A percentile compares a stretch with the other conserved stretches of the same genome.
These are phyloP conservation scores for Daphoenositta chrysoptera DNA, from an alignment of 2,113 vertebrate species.

Conservation along the genomic window DNA sequence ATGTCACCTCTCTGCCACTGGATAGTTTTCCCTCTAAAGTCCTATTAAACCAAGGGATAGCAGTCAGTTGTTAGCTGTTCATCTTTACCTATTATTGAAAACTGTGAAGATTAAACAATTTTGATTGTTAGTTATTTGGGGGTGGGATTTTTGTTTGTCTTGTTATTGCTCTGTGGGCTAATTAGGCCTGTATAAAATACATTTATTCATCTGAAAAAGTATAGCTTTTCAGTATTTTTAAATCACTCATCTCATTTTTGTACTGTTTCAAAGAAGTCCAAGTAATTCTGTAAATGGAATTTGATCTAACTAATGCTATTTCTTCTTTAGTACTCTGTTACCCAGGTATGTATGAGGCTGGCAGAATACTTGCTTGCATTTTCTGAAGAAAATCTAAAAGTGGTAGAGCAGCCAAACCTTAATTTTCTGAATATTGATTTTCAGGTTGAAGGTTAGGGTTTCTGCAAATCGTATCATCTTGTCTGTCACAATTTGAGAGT, in stretches of 20 bases:
- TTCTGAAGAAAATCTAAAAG: neutral
- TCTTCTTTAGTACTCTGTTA: neutral
- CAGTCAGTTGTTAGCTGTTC: neutral
- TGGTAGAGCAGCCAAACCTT: neutral
- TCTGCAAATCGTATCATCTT: neutral
- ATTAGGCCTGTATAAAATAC: neutral
- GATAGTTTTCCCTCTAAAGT: neutral
- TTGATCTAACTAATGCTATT: neutral
- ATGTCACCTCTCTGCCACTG: neutral
- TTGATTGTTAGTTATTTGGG: neutral
- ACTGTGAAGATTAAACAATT: neutral
- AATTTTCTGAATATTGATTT: neutral
- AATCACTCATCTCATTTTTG: neutral
- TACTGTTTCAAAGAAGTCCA: neutral
- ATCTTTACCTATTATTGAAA: neutral
- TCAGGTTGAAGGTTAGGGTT: neutral
- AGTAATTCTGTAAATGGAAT: neutral
- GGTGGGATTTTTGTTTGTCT: fast-evolving
- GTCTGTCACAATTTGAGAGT: neutral
- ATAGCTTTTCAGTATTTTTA: neutral
- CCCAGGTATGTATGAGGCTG: neutral
- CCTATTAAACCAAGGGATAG: neutral
- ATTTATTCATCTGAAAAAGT: neutral
- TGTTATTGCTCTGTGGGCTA: neutral
- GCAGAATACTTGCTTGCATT: neutral